Evolutionary conservation across 2,113 vertebrate genomes (phyloP).

Genomic region (Oncorhynchus keta): DNA sequence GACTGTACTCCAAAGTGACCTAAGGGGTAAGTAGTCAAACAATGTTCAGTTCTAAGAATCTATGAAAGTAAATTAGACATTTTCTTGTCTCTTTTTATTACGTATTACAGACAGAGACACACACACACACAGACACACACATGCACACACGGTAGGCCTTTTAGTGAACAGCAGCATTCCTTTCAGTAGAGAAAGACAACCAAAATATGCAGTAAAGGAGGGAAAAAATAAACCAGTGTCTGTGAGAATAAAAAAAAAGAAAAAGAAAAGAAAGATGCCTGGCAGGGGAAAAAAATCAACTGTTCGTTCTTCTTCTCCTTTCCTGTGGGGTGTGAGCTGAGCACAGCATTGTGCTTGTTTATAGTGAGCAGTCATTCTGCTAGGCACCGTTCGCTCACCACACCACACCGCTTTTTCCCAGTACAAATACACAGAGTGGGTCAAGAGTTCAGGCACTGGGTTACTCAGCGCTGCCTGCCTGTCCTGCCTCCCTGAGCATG

Average conservation of each 20-base stretch:
- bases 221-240: constrained; percentile 13
- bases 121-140: not conserved
- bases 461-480: constrained; percentile 22
- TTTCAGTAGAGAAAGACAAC: constrained; percentile 46
- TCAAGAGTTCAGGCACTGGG: constrained; percentile 68
- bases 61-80: constrained; percentile 9
- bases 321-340: constrained; percentile 33
- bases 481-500: constrained; percentile 14
- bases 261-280: not conserved
- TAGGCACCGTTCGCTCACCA: constrained; percentile 40
- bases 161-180: constrained; percentile 38
- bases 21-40: not conserved
- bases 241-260: constrained; percentile 13
- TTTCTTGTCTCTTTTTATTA: not conserved
- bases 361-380: constrained; percentile 51
- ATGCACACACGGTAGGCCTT: not conserved
- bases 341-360: constrained; percentile 61
- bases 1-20: constrained; percentile 34
- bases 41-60: constrained; percentile 30
- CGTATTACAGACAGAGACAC: not conserved
- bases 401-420: constrained; percentile 55
- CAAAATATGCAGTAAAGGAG: constrained; percentile 46
- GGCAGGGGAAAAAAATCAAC: constrained; percentile 39
- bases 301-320: constrained; percentile 52
- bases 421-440: constrained; percentile 65